phyloP scores from a whole-genome alignment of 2,888 invertebrate genomes.

The Drosophila fungiperda region DNA sequence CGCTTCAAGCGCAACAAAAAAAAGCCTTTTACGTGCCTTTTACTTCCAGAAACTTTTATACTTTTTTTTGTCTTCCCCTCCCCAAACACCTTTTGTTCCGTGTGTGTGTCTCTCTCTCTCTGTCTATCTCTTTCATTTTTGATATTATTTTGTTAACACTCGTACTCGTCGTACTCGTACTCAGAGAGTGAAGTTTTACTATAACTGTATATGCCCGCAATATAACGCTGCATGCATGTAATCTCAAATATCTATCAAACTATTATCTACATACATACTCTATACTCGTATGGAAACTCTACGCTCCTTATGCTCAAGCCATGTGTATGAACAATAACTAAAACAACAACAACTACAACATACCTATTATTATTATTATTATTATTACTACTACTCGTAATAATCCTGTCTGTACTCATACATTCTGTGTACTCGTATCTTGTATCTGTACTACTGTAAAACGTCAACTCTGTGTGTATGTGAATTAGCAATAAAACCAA shows the following conservation, averaged over 20 bases:
- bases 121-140: constrained; percentile 11
- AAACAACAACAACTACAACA: constrained; percentile 28
- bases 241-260: constrained; percentile 35
- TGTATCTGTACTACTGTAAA: constrained; percentile 72
- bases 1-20: constrained; percentile 35
- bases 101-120: constrained; percentile 46
- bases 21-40: constrained; percentile 76
- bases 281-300: constrained; percentile 52
- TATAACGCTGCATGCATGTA: constrained; percentile 63
- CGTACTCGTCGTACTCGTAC: constrained; percentile 5
- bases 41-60: constrained; percentile 34
- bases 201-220: constrained; percentile 40
- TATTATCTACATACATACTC: constrained; percentile 38
- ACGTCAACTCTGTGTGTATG: constrained; percentile 73
- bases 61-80: constrained; percentile 34
- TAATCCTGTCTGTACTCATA: constrained; percentile 64
- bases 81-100: constrained; percentile 19
- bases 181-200: constrained; percentile 30
- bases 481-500: constrained; percentile 76
- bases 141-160: constrained; percentile 6
- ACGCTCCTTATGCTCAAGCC: constrained; percentile 70
- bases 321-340: constrained; percentile 46
- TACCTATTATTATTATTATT: constrained; percentile 23
- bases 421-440: constrained; percentile 38
- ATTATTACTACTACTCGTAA: constrained; percentile 47